Percentiles rank a stretch among this genome's conserved stretches.
These are phyloP conservation scores for Pelecanus crispus DNA, from an alignment of 2,113 vertebrate species.

Conservation along the genomic window DNA sequence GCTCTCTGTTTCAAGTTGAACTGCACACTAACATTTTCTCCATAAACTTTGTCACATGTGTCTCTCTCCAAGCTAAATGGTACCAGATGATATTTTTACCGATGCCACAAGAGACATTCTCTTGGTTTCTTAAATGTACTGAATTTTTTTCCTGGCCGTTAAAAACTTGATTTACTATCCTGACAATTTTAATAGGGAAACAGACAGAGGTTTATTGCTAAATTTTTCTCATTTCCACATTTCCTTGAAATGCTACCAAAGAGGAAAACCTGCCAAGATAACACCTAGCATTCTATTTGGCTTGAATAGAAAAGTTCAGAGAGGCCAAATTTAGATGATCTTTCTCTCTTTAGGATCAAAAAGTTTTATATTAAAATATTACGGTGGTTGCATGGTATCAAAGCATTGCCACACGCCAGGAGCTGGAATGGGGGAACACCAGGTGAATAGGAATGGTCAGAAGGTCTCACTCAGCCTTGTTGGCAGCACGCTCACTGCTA, in stretches of 20 bases:
- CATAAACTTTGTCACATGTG: conserved; percentile 12
- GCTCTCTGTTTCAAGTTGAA: not conserved
- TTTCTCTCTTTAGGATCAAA: not conserved
- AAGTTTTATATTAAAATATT: not conserved
- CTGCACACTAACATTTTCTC: not conserved
- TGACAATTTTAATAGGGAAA: conserved; percentile 60
- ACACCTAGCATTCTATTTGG: not conserved
- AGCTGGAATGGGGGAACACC: not conserved
- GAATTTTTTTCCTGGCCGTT: not conserved
- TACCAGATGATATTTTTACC: conserved; percentile 39
- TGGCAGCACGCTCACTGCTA: rapidly evolving
- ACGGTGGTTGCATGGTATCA: not conserved
- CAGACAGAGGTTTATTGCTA: conserved; percentile 32
- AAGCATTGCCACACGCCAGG: not conserved
- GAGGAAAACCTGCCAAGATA: not conserved
- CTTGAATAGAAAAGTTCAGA: not conserved
- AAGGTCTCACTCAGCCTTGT: not conserved
- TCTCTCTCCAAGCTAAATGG: conserved; percentile 24
- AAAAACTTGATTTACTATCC: conserved; percentile 61
- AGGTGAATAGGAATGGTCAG: not conserved
- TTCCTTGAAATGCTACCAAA: conserved; percentile 37
- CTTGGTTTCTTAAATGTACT: conserved; percentile 31
- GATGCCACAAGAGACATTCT: not conserved
- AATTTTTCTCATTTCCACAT: conserved; percentile 32
- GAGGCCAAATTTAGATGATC: not conserved